Evolutionary conservation across 2,113 vertebrate species (phyloP).

Genomic region (Perccottus glenii): DNA sequence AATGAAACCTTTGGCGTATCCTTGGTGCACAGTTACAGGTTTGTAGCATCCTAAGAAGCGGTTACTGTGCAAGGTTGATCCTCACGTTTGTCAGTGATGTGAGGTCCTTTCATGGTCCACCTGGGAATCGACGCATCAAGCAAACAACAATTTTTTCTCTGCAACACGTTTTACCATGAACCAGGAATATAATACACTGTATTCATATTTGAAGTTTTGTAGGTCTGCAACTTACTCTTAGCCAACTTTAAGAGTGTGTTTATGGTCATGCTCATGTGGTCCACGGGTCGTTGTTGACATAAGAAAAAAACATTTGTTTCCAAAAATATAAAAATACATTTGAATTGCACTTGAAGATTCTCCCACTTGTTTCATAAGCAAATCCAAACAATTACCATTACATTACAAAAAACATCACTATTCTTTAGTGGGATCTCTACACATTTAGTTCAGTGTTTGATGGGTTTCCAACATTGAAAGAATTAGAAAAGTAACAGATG

Average conservation of each 20-base stretch:
- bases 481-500: slow-evolving; percentile 48
- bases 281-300: neutral
- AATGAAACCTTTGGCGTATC: slow-evolving; percentile 78
- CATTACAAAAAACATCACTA: no score
- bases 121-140: slow-evolving; percentile 10
- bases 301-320: slow-evolving; percentile 4
- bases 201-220: neutral
- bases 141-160: slow-evolving; percentile 13
- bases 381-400: slow-evolving; percentile 2
- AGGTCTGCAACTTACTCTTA: neutral
- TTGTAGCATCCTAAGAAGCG: slow-evolving; percentile 33
- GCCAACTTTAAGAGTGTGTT: slow-evolving; percentile 4
- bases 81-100: slow-evolving; percentile 15
- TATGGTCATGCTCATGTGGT: slow-evolving; percentile 1
- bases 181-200: neutral
- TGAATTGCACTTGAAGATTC: slow-evolving; percentile 62
- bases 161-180: slow-evolving; percentile 2
- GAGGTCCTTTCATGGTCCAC: slow-evolving; percentile 22
- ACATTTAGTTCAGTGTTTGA: slow-evolving; percentile 1
- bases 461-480: neutral
- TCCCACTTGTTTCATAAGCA: slow-evolving; percentile 26
- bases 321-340: slow-evolving; percentile 22
- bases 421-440: no score
- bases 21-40: slow-evolving; percentile 54
- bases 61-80: slow-evolving; percentile 34